Base-by-base conservation (phyloP, 2,888 invertebrate species). In the Linnaemya tessellans region DNA sequence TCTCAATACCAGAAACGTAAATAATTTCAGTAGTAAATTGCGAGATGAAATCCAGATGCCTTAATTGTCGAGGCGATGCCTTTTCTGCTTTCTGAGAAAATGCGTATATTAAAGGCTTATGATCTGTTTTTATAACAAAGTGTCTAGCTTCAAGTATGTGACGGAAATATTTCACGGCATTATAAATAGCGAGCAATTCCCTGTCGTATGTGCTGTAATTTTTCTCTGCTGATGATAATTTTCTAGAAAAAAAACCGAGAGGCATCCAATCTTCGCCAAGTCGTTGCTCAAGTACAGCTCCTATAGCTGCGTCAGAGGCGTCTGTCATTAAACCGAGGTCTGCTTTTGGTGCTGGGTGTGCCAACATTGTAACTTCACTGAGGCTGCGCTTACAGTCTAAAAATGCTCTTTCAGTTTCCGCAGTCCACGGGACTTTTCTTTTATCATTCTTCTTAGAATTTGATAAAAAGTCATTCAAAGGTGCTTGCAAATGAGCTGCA, bases 231-330 rank as follows among this genome's bases (percentile, higher is more conserved):
- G 73, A 22, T 84, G 75, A 67, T 13, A 67, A 35, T 92, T 93
- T 3, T 91, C 90, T 87, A 0, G 91, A 91, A 75, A 90, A 64
- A 87, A 86, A 43, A n/a, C 80, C 49, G 8, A 86, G 56, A 18
- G 84, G 87, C 30, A 73, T 46, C 70, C 60, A 79, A 2, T 18
- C 18, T n/a, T 51, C 73, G 30, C 80, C 15, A 22, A 79, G 18
- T 11, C 77, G 35, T 60, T 87, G n/a, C n/a, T n/a, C n/a, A n/a
- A n/a, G n/a, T n/a, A n/a, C n/a, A n/a, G 84, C 80, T 18, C 87
- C 87, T 8, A 87, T 77, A 10, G 80, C 77, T 56, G 35, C n/a
- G 46, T 80, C 70, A 49, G 81, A 82, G n/a, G 78, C 79, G 20
- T 85, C 78, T 9, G 67, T 60, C n/a, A 10, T 38, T 1, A 81